These are phyloP conservation scores for Trachythela sp. DNA, from an alignment of 64 coral and sea anemone species.

Conservation along the genomic window DNA sequence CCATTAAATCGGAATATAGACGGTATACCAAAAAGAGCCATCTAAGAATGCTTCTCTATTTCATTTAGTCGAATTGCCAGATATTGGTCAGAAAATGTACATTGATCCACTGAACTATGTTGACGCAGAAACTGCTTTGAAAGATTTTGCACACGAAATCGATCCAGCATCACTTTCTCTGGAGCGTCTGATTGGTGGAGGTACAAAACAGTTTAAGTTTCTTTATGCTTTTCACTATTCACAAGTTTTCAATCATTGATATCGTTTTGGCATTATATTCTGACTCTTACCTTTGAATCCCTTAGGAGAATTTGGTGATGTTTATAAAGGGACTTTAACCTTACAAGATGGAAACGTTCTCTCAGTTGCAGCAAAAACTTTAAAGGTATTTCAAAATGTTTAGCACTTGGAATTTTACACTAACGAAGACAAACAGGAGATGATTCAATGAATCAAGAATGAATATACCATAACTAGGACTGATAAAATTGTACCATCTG, in stretches of 20 bases:
- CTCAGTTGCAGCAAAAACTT: slow-evolving; percentile 70
- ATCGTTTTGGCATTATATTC: not conserved
- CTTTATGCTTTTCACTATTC: too few relatives aligned
- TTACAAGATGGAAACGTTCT: slow-evolving; percentile 3
- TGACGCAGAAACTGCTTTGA: slow-evolving; percentile 59
- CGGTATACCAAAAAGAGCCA: too few relatives aligned
- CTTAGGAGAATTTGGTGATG: slow-evolving; percentile 88
- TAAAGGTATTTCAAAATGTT: slow-evolving; percentile 60
- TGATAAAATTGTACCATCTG: too few relatives aligned
- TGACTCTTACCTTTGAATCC: not conserved
- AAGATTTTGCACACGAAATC: slow-evolving; percentile 63
- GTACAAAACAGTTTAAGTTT: too few relatives aligned
- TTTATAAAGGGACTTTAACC: slow-evolving; percentile 58
- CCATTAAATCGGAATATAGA: too few relatives aligned
- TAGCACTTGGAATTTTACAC: too few relatives aligned
- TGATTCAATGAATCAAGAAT: too few relatives aligned
- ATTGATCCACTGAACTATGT: slow-evolving; percentile 82
- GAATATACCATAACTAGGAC: too few relatives aligned
- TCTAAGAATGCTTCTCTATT: too few relatives aligned
- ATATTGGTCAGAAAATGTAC: slow-evolving; percentile 53
- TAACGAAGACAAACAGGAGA: too few relatives aligned
- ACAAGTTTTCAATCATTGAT: too few relatives aligned
- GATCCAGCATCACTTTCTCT: slow-evolving; percentile 41
- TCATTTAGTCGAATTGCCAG: slow-evolving; percentile 26
- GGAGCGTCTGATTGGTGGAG: slow-evolving; percentile 66